These are phyloP conservation scores for Semicossyphus pulcher DNA, from an alignment of 2,113 vertebrate genomes.

Conservation along the genomic window DNA sequence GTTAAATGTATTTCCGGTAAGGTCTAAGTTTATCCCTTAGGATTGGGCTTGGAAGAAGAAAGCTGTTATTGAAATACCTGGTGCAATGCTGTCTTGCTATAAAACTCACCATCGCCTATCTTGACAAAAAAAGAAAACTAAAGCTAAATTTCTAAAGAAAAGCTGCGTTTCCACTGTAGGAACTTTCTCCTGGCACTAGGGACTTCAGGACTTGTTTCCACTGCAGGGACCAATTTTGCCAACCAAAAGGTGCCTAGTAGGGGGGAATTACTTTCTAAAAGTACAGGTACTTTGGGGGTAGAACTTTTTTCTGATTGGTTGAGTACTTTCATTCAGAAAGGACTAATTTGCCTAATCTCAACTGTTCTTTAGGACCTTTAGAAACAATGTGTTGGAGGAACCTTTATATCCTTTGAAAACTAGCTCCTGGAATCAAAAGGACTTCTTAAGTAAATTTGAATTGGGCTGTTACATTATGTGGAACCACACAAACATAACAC, in stretches of 20 bases:
- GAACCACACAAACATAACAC: neutral
- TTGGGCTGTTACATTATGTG: neutral
- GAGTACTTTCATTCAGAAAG: no score
- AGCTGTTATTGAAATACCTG: conserved; percentile 42
- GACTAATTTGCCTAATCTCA: no score
- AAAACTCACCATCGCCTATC: neutral
- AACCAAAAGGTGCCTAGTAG: no score
- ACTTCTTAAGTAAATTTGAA: no score
- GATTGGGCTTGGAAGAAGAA: conserved; percentile 44
- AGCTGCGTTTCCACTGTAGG: neutral
- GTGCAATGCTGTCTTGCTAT: neutral
- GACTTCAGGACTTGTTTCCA: neutral
- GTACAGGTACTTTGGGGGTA: no score
- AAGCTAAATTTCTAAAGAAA: neutral
- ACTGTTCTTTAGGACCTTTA: no score
- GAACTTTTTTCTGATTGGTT: no score
- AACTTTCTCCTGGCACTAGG: neutral
- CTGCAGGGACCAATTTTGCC: no score
- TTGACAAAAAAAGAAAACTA: neutral
- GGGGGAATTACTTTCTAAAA: no score
- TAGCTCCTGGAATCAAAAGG: no score
- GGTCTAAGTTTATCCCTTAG: conserved; percentile 41
- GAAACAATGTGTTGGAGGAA: no score
- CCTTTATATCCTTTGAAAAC: no score
- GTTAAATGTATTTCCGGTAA: conserved; percentile 63